These are phyloP conservation scores for Piscicola geometra DNA, from an alignment of 2,888 invertebrate species.

Conservation along the genomic window DNA sequence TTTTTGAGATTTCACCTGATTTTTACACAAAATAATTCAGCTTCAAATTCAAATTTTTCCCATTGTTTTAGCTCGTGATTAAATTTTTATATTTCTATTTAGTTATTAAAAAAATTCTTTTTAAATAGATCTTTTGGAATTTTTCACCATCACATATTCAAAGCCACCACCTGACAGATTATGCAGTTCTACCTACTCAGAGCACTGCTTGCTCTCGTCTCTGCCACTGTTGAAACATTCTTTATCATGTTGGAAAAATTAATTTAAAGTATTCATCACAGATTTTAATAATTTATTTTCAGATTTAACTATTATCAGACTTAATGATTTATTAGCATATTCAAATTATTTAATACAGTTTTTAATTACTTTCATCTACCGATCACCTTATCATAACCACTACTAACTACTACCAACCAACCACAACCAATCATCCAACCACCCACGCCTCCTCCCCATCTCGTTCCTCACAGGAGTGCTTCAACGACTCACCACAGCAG, in stretches of 20 bases:
- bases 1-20: too few species aligned
- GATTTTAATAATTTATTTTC: too few species aligned
- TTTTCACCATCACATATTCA: not conserved
- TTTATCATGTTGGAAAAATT: not conserved
- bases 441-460: too few species aligned
- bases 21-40: too few species aligned
- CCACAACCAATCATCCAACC: too few species aligned
- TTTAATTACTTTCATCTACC: not conserved
- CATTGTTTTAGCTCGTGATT: not conserved
- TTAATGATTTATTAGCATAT: slow-evolving; percentile 10
- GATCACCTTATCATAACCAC: not conserved
- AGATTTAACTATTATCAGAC: too few species aligned
- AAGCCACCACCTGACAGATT: slow-evolving; percentile 60
- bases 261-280: too few species aligned
- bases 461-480: not conserved
- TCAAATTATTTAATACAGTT: not conserved
- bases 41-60: too few species aligned
- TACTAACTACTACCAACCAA: too few species aligned
- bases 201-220: slow-evolving; percentile 72
- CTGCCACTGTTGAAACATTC: slow-evolving; percentile 58
- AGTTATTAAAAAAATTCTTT: not conserved
- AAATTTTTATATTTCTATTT: not conserved
- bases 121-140: not conserved
- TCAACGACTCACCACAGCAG: not conserved
- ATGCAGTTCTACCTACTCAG: slow-evolving; percentile 82